These are phyloP conservation scores for Propsilocerus akamusi DNA, from an alignment of 1,140 invertebrate species.

Conservation along the genomic window DNA sequence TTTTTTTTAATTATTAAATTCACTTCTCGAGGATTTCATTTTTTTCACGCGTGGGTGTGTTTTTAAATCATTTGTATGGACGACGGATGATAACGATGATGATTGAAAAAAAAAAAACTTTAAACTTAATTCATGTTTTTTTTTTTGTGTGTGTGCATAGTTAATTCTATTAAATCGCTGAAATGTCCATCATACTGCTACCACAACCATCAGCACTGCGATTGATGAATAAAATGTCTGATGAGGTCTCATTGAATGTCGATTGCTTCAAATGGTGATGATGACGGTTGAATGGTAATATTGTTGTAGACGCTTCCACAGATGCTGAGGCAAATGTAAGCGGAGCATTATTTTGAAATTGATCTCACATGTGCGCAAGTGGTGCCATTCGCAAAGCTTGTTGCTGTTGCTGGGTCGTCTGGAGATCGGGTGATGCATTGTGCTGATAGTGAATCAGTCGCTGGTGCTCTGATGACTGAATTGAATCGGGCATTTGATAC, in stretches of 20 bases:
- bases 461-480: constrained; percentile 27
- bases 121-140: no score
- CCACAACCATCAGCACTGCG: background rate
- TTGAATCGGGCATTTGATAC: constrained; percentile 35
- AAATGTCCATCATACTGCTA: background rate
- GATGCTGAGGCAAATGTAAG: background rate
- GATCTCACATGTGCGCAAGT: constrained; percentile 57
- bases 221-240: background rate
- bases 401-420: constrained; percentile 28
- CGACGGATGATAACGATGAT: no score
- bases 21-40: no score
- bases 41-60: no score
- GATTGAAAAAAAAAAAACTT: no score
- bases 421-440: constrained; percentile 20
- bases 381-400: constrained; percentile 43
- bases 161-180: background rate
- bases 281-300: background rate
- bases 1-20: no score
- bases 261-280: background rate
- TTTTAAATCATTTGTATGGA: no score
- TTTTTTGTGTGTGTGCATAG: no score
- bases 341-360: background rate
- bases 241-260: background rate
- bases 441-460: constrained; percentile 22
- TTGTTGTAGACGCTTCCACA: background rate